Evolutionary conservation across 2,113 vertebrate genomes (phyloP), one percentile per base, ranked within the genome.

Genomic region (Rhabdomys dilectus): DNA sequence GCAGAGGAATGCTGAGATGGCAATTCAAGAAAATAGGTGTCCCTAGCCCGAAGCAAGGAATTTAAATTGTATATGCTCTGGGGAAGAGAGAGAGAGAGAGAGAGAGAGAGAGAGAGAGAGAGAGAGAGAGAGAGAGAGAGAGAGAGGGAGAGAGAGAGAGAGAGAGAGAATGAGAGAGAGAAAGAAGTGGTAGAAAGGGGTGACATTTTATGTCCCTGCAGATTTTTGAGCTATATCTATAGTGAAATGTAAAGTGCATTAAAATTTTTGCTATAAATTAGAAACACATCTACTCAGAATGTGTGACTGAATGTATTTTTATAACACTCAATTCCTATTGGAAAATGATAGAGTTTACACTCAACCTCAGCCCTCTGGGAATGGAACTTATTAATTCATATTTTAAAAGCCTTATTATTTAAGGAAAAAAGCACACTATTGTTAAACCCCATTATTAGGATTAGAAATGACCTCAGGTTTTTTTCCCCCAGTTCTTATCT

Each of bases 371-470:
- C 10, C 64, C 34, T 70, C 70, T 70, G 13, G 34, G 42, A 84
- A 68, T 34, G 36, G 58, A 92, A 15, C n/a, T 88, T 85, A 29
- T 86, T 89, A 94, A 77, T 87, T 81, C 39, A 95, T 53, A 89
- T 42, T 42, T 91, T 56, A 91, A 77, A 80, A 94, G 48, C 62
- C 31, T 94, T 36, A 53, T 91, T 88, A 86, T 72, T 72, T 86
- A 82, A 94, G 76, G 26, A 60, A 72, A 86, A 62, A 94, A 51
- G 13, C 42, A 21, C 19, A 73, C 9, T 76, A 6, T 91, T 48
- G 6, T 56, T 93, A 94, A 78, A 93, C 85, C 92, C 94, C 78
- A 64, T 88, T 81, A 84, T 82, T 78, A n/a, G 53, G 56, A 60
- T 93, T 94, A 39, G 60, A 82, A 94, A 64, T 91, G 73, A 88